phyloP scores from a whole-genome alignment of 2,113 vertebrate genomes.

The Phaetusa simplex region DNA sequence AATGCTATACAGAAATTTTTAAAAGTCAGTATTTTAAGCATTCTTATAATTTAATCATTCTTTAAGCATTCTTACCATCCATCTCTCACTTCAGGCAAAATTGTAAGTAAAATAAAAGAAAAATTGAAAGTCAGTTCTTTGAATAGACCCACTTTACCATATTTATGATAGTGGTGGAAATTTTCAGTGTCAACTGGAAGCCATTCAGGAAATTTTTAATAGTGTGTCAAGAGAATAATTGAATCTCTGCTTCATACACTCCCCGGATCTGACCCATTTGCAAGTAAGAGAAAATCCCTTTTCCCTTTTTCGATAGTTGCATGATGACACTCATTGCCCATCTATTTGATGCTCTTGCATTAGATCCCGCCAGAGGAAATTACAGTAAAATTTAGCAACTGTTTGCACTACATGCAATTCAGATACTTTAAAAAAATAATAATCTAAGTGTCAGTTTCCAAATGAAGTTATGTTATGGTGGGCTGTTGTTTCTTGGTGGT shows the following conservation, averaged over 20 bases:
- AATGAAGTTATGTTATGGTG: neutral
- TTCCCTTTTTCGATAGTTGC: neutral
- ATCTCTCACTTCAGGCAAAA: neutral
- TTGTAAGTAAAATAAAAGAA: neutral
- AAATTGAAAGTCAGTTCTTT: neutral
- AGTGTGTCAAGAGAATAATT: constrained; percentile 43
- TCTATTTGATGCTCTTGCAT: neutral
- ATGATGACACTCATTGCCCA: neutral
- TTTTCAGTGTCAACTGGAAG: constrained; percentile 33
- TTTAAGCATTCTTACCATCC: neutral
- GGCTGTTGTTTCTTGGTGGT: neutral
- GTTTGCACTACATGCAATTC: neutral
- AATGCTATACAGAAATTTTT: neutral
- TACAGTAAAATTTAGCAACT: neutral
- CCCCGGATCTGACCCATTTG: neutral
- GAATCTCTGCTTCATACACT: constrained; percentile 11
- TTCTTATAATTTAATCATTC: neutral
- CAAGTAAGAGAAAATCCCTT: constrained; percentile 33
- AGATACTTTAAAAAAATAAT: neutral
- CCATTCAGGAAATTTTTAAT: constrained; percentile 46
- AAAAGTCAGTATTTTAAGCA: neutral
- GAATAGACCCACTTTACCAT: neutral
- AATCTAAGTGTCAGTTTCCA: neutral
- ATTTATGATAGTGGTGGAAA: neutral
- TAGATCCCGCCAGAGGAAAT: neutral